Evolutionary conservation across 35 echinoderm and acorn worm species (phyloP).

Genomic region (Apostichopus californicus): DNA sequence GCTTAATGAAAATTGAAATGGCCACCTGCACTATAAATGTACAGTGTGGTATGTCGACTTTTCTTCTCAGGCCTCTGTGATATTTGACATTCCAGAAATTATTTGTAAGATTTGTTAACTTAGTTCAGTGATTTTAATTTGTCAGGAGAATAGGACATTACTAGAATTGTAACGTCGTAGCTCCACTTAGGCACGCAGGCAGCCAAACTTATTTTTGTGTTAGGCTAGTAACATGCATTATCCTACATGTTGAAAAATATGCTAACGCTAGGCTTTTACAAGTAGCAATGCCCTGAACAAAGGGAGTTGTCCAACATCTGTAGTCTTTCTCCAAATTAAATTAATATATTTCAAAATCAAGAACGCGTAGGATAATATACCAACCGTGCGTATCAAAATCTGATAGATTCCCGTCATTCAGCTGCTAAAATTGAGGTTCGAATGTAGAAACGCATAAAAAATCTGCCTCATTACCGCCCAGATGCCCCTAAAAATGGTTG

Average conservation of each 20-base stretch:
- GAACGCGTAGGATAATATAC: not conserved
- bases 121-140: too few species aligned
- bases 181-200: too few species aligned
- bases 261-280: not conserved
- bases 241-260: not conserved
- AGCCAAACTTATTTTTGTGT: too few species aligned
- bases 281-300: slow-evolving; percentile 5
- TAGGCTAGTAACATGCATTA: too few species aligned
- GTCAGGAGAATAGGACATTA: too few species aligned
- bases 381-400: not conserved
- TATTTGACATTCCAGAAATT: too few species aligned
- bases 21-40: too few species aligned
- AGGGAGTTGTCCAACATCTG: not conserved
- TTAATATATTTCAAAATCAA: not conserved
- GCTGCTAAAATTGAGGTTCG: not conserved
- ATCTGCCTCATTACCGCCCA: not conserved
- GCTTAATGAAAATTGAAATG: too few species aligned
- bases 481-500: slow-evolving; percentile 17
- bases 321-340: not conserved
- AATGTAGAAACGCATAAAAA: not conserved
- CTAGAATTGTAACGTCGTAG: too few species aligned
- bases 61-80: too few species aligned
- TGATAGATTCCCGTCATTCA: not conserved
- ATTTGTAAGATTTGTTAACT: too few species aligned
- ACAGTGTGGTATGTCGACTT: too few species aligned